Conservation (phyloP, 2,113 vertebrate species). For the Corynorhinus townsendii region DNA sequence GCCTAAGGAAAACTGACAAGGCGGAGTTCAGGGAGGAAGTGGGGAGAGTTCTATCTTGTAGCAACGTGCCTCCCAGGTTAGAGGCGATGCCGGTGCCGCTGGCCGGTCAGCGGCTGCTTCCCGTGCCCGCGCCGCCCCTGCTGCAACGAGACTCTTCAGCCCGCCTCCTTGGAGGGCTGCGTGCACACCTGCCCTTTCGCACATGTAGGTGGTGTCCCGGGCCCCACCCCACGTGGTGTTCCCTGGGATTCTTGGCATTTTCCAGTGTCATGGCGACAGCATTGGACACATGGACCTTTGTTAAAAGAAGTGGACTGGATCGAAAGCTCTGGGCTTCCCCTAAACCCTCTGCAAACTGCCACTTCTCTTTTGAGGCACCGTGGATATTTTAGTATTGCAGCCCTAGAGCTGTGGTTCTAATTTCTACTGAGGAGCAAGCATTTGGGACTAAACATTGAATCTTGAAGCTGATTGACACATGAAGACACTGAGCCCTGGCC, state of each 20-base stretch:
- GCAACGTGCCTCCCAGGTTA: background rate
- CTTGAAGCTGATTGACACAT: background rate
- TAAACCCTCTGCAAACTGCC: fast-evolving
- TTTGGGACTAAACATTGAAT: background rate
- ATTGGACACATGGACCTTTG: background rate
- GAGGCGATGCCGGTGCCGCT: fast-evolving
- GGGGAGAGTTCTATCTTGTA: background rate
- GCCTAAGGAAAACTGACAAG: background rate
- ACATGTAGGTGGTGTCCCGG: fast-evolving
- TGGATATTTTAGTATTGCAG: background rate
- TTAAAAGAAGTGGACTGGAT: background rate
- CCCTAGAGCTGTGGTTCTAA: background rate
- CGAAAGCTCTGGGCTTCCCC: background rate
- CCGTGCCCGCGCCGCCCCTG: background rate
- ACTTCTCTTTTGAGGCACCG: background rate
- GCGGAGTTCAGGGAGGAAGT: background rate
- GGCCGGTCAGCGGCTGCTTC: background rate
- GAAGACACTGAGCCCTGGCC: background rate
- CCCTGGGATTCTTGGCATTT: background rate
- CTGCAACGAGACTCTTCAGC: fast-evolving
- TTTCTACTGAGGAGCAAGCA: background rate
- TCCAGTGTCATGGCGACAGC: background rate
- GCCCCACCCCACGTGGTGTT: fast-evolving
- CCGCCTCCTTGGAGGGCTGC: fast-evolving
- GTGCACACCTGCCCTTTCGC: background rate